Base-by-base conservation (phyloP, 2,113 vertebrate species). In the Tichodroma muraria region DNA sequence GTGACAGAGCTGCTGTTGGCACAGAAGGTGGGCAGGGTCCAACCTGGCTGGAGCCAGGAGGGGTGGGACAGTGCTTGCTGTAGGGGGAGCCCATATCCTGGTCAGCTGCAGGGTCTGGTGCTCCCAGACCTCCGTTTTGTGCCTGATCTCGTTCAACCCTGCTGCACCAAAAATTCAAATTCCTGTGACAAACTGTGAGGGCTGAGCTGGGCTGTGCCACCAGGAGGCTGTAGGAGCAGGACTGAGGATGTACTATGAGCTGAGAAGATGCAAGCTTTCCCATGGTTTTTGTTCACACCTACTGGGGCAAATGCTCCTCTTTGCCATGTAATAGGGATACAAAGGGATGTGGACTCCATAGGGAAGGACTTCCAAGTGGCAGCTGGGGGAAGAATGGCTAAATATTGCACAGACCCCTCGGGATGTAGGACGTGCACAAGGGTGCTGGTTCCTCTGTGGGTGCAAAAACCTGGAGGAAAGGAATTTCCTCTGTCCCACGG, bases 291-390 rank as follows among this genome's bases (percentile, higher is more conserved):
- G 6, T 52, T 72, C 31, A 37, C 19, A 45, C 15, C 17, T 54
- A 0, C 0, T 42, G 66, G 63, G 49, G 20, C 10, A 71, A 66
- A 54, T 27, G 4, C 18, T 76, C 18, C 44, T 76, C 57, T 88
- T 72, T 64, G 30, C 33, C 44, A 5, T 30, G 12, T n/a, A 38
- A 30, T 19, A 28, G 13, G 28, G 11, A 6, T 23, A n/a, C 22
- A 71, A 71, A 90, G 49, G 33, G 38, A 38, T 0, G 0, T 10
- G 38, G 30, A 42, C 1, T 0, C 18, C 38, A 5, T 20, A 15
- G 8, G 25, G 38, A 70, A 88, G 5, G 52, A 49, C 6, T 79
- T 70, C 10, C 28, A 28, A 88, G 45, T 14, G 30, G 4, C 33
- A 45, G 0, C 19, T 40, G 47, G 23, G 56, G 13, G 8, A 4